These are phyloP conservation scores for Musca domestica DNA, from an alignment of 1,140 invertebrate species.

Conservation along the genomic window DNA sequence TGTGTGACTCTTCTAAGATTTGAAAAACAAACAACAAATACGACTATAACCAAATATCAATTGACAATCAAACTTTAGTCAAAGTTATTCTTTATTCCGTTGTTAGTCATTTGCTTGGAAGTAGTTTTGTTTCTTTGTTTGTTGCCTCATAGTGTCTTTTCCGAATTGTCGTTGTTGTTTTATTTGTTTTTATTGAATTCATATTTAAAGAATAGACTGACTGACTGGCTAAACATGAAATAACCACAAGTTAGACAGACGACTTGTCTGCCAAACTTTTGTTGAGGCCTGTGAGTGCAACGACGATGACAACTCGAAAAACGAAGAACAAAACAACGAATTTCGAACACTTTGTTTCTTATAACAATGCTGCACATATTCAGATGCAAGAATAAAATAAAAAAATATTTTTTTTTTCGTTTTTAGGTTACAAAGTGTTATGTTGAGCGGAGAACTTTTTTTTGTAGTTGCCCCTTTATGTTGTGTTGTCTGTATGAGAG, in stretches of 20 bases:
- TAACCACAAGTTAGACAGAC: slow-evolving; percentile 10
- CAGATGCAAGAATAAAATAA: background rate
- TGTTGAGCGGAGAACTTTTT: background rate
- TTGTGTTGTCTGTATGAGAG: background rate
- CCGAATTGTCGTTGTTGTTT: too few relatives aligned
- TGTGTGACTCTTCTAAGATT: background rate
- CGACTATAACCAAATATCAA: slow-evolving; percentile 9
- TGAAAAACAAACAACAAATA: background rate
- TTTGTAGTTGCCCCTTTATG: background rate
- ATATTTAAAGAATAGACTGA: slow-evolving; percentile 14
- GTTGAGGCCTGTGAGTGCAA: too few relatives aligned
- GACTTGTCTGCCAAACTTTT: background rate
- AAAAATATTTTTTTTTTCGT: background rate
- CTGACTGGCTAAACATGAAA: background rate
- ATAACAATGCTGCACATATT: too few relatives aligned
- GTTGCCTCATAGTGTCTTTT: too few relatives aligned
- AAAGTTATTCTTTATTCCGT: too few relatives aligned
- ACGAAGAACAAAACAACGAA: too few relatives aligned
- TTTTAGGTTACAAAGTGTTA: slow-evolving; percentile 1
- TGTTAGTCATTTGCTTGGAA: too few relatives aligned
- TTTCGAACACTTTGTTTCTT: background rate
- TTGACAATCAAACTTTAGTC: slow-evolving; percentile 3
- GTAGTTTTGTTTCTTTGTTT: too few relatives aligned
- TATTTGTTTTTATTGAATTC: background rate
- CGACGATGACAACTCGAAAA: too few relatives aligned